Base-by-base conservation (phyloP, 2,113 vertebrate genomes). In the Micronycteris hirsuta region DNA sequence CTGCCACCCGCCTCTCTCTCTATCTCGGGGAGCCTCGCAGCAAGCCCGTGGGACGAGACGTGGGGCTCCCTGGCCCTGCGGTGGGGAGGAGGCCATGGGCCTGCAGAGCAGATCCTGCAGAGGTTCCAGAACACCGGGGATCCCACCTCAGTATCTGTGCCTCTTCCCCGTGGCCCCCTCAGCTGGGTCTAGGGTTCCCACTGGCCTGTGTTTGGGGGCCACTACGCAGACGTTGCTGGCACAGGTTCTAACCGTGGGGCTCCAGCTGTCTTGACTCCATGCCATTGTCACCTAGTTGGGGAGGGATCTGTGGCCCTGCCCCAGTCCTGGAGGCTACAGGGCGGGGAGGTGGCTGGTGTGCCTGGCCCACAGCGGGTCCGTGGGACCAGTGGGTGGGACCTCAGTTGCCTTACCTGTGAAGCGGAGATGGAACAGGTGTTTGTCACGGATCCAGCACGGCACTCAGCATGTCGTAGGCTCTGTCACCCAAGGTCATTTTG, bases 101-200 rank as follows among this genome's bases (percentile, higher is more conserved):
- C 20, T 67, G 10, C 12, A 41, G 22, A 31, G 9, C 7, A 8
- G 67, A 8, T 16, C 36, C 73, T 33, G 14, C 65, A 31, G 41
- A 38, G 38, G 28, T 5, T 7, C 43, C 61, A 52, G 1, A 54
- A 58, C 1, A 11, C 82, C 6, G 4, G 20, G 82, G 14, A 1
- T 13, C 31, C 91, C 10, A 20, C 13, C 67, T 43, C 45, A 3
- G 0, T 12, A 3, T 26, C 0, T 12, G 20, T 45, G 70, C 43
- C 70, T 31, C 17, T 52, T 6, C 8, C 52, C 33, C 3, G 5
- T 1, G 15, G 24, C 13, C 56, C 9, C 54, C 68, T 9, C 43
- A 56, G 17, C 2, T 5, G 19, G 2, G 0, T 45, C 86, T 41
- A 15, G 45, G 20, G n/a, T 33, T 7, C 2, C 0, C 8, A 5